A percentile compares a stretch with the other conserved stretches of the same genome.
These are phyloP conservation scores for Heteromormyrus szaboi DNA, from an alignment of 2,797 vertebrate species.

Conservation along the genomic window DNA sequence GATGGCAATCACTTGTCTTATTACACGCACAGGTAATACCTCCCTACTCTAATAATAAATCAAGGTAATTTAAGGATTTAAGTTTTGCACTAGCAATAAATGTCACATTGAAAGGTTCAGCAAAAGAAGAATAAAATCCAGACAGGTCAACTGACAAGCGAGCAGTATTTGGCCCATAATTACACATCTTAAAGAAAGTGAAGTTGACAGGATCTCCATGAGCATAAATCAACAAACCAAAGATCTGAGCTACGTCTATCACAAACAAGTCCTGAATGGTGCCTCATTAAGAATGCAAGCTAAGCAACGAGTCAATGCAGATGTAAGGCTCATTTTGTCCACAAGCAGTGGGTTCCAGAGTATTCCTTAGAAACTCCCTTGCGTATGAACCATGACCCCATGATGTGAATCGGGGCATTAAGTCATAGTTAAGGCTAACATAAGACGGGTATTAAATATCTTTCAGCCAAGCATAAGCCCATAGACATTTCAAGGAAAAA, in stretches of 20 bases:
- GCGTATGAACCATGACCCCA: not conserved
- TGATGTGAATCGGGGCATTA: not conserved
- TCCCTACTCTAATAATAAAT: not conserved
- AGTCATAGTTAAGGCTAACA: not conserved
- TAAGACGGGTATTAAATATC: not conserved
- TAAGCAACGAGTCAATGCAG: not conserved
- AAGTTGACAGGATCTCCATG: not conserved
- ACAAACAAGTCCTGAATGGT: not conserved
- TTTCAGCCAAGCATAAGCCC: not conserved
- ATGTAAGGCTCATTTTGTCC: not conserved
- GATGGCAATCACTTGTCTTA: not conserved
- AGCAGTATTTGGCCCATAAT: not conserved
- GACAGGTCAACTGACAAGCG: not conserved
- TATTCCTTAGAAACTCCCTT: not conserved
- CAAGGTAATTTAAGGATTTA: not conserved
- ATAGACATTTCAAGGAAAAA: not conserved
- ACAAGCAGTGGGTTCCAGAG: not conserved
- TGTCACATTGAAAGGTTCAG: not conserved
- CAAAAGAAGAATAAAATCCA: not conserved
- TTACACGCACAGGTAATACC: not conserved
- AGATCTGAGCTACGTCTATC: not conserved
- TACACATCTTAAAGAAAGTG: not conserved
- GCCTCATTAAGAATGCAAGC: not conserved
- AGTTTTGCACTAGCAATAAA: not conserved
- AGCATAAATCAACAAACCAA: not conserved